These are phyloP conservation scores for Euspilapteryx auroguttella DNA, from an alignment of 2,888 invertebrate species.

Conservation along the genomic window DNA sequence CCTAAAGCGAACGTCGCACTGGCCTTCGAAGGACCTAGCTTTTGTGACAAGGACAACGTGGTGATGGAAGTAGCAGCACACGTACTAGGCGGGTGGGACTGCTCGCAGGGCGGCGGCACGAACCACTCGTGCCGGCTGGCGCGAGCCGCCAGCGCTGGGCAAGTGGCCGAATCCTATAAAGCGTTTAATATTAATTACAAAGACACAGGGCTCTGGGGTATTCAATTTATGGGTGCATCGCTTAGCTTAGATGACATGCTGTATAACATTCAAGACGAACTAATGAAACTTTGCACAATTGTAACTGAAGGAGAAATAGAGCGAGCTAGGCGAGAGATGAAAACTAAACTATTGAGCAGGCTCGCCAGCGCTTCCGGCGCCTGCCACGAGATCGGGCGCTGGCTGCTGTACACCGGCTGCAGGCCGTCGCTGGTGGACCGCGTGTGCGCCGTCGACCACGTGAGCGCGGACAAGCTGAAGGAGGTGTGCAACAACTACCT, in stretches of 20 bases:
- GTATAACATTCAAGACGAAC: conserved; percentile 71
- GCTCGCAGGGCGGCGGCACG: conserved; percentile 82
- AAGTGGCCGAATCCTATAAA: conserved; percentile 86
- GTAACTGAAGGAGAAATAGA: conserved; percentile 87
- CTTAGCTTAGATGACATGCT: conserved; percentile 71
- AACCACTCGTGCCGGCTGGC: conserved; percentile 83
- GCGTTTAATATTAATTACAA: conserved; percentile 96
- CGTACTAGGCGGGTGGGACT: conserved; percentile 87
- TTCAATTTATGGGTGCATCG: conserved; percentile 78
- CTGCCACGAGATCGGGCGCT: conserved; percentile 94
- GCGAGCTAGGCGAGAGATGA: conserved; percentile 85
- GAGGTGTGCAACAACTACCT: conserved; percentile 83
- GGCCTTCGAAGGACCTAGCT: conserved; percentile 90
- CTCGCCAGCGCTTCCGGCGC: conserved; percentile 87
- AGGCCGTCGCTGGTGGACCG: conserved; percentile 85
- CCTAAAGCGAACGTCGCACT: conserved; percentile 88
- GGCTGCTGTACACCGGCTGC: conserved; percentile 87
- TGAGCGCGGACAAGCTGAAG: conserved; percentile 72
- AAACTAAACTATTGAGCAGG: conserved; percentile 85
- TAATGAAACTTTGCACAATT: conserved; percentile 82
- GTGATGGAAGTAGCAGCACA: conserved; percentile 93
- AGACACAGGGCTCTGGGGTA: conserved; percentile 96
- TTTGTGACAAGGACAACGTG: conserved; percentile 87
- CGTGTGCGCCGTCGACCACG: conserved; percentile 79
- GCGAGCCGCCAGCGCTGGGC: conserved; percentile 63